Conservation (phyloP, 2,888 invertebrate genomes). For the Marasmarcha lunaedactyla region DNA sequence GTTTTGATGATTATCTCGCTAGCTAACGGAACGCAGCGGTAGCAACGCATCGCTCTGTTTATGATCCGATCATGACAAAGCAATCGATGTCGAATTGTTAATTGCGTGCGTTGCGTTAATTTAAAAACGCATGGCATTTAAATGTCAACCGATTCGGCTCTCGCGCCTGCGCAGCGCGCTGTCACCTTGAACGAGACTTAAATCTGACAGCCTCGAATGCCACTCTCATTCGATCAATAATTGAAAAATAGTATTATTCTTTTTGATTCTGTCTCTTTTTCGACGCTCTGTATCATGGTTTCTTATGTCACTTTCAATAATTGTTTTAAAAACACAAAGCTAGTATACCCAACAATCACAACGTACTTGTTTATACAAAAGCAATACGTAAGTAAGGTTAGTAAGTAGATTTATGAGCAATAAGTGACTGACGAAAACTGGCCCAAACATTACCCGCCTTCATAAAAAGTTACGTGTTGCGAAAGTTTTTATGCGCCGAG, state of each 20-base stretch:
- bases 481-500: conserved; percentile 37
- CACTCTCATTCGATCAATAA: conserved; percentile 55
- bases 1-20: no score
- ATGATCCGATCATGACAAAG: conserved; percentile 40
- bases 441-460: conserved; percentile 4
- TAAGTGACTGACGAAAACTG: no score
- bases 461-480: conserved; percentile 23
- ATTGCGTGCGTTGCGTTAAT: conserved; percentile 59
- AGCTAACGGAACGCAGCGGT: no score
- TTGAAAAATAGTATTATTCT: conserved; percentile 39
- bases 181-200: conserved; percentile 66
- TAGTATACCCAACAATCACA: no score
- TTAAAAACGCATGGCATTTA: conserved; percentile 70
- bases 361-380: no score
- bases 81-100: conserved; percentile 61
- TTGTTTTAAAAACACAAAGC: no score
- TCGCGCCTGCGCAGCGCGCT: conserved; percentile 58
- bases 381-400: no score
- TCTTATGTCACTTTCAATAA: conserved; percentile 7
- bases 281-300: conserved; percentile 17
- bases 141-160: conserved; percentile 65
- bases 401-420: no score
- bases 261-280: conserved; percentile 30
- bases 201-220: conserved; percentile 68
- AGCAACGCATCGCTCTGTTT: no score